These are phyloP conservation scores for Zoanthus sansibaricus DNA, from an alignment of 92 coral and sea anemone genomes.

Conservation along the genomic window DNA sequence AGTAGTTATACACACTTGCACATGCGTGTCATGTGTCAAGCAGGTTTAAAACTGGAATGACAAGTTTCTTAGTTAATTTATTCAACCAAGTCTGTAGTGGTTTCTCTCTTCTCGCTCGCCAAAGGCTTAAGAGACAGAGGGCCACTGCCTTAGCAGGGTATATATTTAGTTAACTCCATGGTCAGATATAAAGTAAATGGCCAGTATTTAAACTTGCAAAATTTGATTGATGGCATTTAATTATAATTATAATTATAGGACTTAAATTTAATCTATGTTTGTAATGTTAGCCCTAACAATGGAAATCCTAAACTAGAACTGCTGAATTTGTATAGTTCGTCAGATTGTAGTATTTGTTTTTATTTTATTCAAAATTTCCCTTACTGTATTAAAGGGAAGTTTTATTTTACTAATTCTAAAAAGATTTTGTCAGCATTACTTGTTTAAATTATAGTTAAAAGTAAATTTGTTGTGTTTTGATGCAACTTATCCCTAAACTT, in stretches of 20 bases:
- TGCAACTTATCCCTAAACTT: background rate
- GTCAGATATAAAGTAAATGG: background rate
- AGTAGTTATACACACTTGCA: too few relatives aligned
- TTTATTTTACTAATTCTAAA: too few relatives aligned
- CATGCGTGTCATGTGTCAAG: too few relatives aligned
- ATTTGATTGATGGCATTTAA: background rate
- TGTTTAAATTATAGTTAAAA: background rate
- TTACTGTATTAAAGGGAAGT: background rate
- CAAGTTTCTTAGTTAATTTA: too few relatives aligned
- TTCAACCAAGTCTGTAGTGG: too few relatives aligned
- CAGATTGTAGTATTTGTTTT: background rate
- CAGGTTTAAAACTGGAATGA: too few relatives aligned
- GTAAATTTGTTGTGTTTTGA: background rate
- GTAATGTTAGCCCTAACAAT: background rate
- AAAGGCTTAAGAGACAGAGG: too few relatives aligned
- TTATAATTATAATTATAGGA: background rate
- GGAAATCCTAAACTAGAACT: background rate
- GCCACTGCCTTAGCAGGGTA: too few relatives aligned
- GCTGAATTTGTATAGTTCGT: background rate
- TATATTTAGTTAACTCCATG: background rate
- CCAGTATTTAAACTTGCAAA: background rate
- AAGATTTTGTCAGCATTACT: too few relatives aligned
- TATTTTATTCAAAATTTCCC: background rate
- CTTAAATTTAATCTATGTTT: background rate
- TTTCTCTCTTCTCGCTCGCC: too few relatives aligned